phyloP scores from a whole-genome alignment of 2,113 vertebrate genomes.

The Tringa solitaria region DNA sequence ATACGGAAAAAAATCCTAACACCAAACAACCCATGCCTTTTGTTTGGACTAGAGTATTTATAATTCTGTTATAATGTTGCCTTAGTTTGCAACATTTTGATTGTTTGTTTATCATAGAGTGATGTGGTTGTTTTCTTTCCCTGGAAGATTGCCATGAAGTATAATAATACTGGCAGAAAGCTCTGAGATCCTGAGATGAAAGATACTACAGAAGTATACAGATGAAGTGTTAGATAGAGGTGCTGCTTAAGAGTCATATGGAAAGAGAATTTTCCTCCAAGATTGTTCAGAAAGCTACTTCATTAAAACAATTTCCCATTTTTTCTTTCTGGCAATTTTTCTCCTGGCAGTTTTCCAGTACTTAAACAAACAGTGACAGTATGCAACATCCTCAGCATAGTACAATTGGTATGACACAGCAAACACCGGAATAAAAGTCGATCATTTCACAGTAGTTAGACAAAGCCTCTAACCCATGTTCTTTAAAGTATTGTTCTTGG shows the following conservation, averaged over 20 bases:
- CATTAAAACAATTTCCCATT: conserved; percentile 17
- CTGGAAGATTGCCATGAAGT: not conserved
- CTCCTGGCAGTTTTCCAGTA: not conserved
- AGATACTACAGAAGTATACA: not conserved
- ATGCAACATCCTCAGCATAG: not conserved
- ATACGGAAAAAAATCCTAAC: not conserved
- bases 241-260: not conserved
- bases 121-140: not conserved
- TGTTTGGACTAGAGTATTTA: not conserved
- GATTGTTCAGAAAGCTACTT: not conserved
- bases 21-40: not conserved
- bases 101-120: not conserved
- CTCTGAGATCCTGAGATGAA: not conserved
- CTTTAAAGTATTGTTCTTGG: not conserved
- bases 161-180: not conserved
- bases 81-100: not conserved
- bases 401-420: not conserved
- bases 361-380: conserved; percentile 12
- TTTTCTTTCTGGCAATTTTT: not conserved
- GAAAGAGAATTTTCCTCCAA: not conserved
- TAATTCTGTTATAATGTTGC: not conserved
- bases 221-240: not conserved
- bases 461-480: not conserved
- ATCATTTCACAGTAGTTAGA: not conserved
- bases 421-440: not conserved